Percentiles rank a stretch among this genome's conserved stretches.
Conservation (phyloP, 2,888 invertebrate genomes). For the Heliconius hortense region DNA sequence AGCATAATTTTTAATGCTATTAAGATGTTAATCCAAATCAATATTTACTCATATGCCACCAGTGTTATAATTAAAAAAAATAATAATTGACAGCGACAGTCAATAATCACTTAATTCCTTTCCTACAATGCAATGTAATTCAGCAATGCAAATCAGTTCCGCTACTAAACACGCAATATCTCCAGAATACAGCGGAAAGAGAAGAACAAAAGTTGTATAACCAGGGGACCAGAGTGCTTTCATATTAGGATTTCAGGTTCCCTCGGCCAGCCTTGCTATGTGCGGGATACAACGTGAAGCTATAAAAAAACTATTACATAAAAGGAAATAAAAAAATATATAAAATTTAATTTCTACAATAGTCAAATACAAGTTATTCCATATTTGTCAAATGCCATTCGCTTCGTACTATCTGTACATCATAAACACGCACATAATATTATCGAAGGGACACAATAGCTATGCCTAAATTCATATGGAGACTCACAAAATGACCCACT, state of each 20-base stretch:
- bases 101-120: no score
- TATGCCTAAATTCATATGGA: constrained; percentile 10
- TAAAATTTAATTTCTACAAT: neutral
- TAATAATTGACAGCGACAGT: no score
- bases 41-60: no score
- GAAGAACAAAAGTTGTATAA: neutral
- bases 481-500: neutral
- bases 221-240: neutral
- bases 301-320: neutral
- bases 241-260: neutral
- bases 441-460: constrained; percentile 15
- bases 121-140: no score
- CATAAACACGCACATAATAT: constrained; percentile 12
- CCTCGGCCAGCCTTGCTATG: neutral
- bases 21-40: no score
- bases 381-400: neutral
- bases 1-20: no score
- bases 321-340: neutral
- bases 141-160: no score
- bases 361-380: neutral
- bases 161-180: no score
- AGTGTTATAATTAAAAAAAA: no score
- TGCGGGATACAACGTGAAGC: neutral
- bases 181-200: neutral
- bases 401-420: constrained; percentile 4